Conservation (phyloP, 2,888 invertebrate genomes). For the Emmelina monodactyla region DNA sequence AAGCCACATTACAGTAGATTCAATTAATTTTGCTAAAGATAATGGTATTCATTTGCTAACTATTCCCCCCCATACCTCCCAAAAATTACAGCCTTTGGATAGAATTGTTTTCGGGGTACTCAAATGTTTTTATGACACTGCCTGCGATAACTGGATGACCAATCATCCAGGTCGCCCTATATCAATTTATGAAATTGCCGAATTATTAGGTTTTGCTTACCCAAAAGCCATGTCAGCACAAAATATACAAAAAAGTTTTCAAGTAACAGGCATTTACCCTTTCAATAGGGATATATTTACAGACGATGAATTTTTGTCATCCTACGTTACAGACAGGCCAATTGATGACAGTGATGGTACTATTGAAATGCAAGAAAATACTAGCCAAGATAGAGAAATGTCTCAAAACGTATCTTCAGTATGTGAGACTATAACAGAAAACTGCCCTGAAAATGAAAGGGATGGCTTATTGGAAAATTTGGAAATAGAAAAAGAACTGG, state of each 20-base stretch:
- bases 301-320: conserved; percentile 20
- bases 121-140: conserved; percentile 17
- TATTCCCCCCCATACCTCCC: conserved; percentile 25
- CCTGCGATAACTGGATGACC: conserved; percentile 23
- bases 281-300: conserved; percentile 23
- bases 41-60: conserved; percentile 30
- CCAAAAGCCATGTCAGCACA: conserved; percentile 15
- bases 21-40: conserved; percentile 24
- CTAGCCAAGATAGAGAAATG: neutral
- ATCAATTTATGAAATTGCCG: conserved; percentile 27
- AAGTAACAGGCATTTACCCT: conserved; percentile 24
- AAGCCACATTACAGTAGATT: conserved; percentile 19
- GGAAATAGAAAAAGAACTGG: neutral
- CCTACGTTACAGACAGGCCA: conserved; percentile 18
- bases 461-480: neutral
- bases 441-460: too few relatives aligned
- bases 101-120: conserved; percentile 23
- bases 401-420: neutral
- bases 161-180: conserved; percentile 24
- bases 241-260: conserved; percentile 24
- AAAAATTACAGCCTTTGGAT: conserved; percentile 22
- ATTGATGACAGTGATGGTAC: neutral
- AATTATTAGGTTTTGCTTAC: conserved; percentile 18
- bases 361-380: neutral
- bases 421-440: too few relatives aligned